Base-by-base conservation (phyloP, 2,888 invertebrate genomes). In the Tineola bisselliella region DNA sequence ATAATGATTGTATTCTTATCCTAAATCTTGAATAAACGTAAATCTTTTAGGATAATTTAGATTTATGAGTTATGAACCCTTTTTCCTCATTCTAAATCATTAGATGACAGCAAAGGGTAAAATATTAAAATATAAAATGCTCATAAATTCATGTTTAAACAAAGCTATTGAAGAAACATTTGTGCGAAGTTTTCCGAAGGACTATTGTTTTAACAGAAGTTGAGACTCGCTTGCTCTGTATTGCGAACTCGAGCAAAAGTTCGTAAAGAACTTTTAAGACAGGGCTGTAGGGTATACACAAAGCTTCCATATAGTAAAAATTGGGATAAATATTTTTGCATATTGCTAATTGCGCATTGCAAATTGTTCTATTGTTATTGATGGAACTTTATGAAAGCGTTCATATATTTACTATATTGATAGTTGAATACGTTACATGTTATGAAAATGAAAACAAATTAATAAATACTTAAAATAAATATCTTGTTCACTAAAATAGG, bases 141-240 rank as follows among this genome's bases (percentile, higher is more conserved):
- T 38, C 38, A 38, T 38, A 48, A 48, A 48, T 15, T 48, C 8
- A 18, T 18, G 48, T 48, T 48, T 48, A 48, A 48, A 18, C 48
- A 48, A 48, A 38, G 17, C 18, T 48, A 48, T 48, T 48, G 48
- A 15, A 48, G 48, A 18, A 48, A 48, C 48, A 48, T 48, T 48
- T 48, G 48, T 18, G 48, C 48, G 18, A 48, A 48, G 48, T 48
- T 48, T 8, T 48, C 15, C 48, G n/a, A 18, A 48, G 18, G 13
- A 48, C 48, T 13, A 48, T 48, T 48, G 48, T 48, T 48, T 48
- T 48, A 48, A 18, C 48, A 48, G 38, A 48, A 48, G 48, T 48
- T 48, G 48, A 18, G 48, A 15, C 48, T 48, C 18, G 48, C 18
- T 48, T 18, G 10, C 18, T 15, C 48, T 48, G 18, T 48, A 18